Percentiles rank a stretch among this genome's conserved stretches.
Conservation (phyloP, 2,888 invertebrate genomes). For the Portevinia maculata region DNA sequence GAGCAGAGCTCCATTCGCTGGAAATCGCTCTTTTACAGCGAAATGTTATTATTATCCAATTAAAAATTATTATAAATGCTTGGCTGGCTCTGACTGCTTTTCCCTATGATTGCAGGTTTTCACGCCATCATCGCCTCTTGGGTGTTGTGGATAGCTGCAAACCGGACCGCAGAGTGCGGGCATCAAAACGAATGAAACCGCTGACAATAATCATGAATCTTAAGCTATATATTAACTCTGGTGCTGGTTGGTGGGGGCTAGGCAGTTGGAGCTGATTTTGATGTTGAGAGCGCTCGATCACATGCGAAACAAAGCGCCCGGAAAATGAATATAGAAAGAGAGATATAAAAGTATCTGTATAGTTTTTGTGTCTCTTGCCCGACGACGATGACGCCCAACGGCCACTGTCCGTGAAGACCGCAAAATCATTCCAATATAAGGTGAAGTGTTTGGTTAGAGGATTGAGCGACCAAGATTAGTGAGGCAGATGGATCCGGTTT, state of each 20-base stretch:
- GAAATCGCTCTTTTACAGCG: slow-evolving; percentile 34
- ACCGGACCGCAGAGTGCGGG: slow-evolving; percentile 1
- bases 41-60: slow-evolving; percentile 73
- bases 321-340: not conserved
- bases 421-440: slow-evolving; percentile 25
- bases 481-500: slow-evolving; percentile 61
- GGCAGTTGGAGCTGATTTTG: slow-evolving; percentile 7
- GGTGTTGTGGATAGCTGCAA: slow-evolving; percentile 15
- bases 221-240: slow-evolving; percentile 29
- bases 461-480: slow-evolving; percentile 62
- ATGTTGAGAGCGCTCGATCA: slow-evolving; percentile 3
- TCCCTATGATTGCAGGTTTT: slow-evolving; percentile 67
- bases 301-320: slow-evolving; percentile 31
- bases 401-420: slow-evolving; percentile 52
- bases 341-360: slow-evolving; percentile 61
- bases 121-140: slow-evolving; percentile 64
- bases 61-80: slow-evolving; percentile 72
- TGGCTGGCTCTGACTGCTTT: slow-evolving; percentile 57
- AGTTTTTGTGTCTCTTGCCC: slow-evolving; percentile 61
- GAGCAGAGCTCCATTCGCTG: slow-evolving; percentile 30
- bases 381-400: slow-evolving; percentile 46
- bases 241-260: too few species aligned
- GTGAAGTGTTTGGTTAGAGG: not conserved
- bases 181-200: slow-evolving; percentile 28
- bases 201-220: slow-evolving; percentile 69